Percentiles rank a stretch among this genome's conserved stretches.
Evolutionary conservation across 2,888 invertebrate species (phyloP).

Genomic region (Catonia carolina): DNA sequence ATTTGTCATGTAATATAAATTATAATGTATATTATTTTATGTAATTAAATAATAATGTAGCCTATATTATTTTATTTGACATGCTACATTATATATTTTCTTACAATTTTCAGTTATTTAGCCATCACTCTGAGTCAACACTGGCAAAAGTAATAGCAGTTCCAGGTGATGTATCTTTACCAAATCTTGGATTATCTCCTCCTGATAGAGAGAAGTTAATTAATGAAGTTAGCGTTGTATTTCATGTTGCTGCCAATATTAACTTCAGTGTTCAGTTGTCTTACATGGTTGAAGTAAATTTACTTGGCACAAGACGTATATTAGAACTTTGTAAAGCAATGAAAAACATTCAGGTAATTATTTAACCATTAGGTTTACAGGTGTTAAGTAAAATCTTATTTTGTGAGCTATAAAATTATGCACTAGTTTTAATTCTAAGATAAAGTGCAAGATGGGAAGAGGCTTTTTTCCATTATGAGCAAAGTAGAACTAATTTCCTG

Average conservation of each 20-base stretch:
- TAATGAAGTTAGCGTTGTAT: constrained; percentile 21
- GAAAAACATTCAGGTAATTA: constrained; percentile 44
- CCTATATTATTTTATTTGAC: too few species aligned
- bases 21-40: too few species aligned
- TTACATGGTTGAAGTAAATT: constrained; percentile 51
- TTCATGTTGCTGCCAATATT: constrained; percentile 31
- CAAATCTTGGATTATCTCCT: constrained; percentile 24
- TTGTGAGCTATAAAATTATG: too few species aligned
- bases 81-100: too few species aligned
- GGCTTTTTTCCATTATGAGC: too few species aligned
- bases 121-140: not conserved
- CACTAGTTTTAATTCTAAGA: too few species aligned
- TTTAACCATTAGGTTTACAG: too few species aligned
- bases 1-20: too few species aligned
- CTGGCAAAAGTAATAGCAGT: constrained; percentile 18
- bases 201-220: constrained; percentile 20
- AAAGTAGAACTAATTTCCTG: too few species aligned
- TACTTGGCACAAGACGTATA: constrained; percentile 50
- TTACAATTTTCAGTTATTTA: constrained; percentile 19
- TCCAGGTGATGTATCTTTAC: constrained; percentile 23
- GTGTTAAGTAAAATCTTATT: too few species aligned
- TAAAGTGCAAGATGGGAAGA: too few species aligned
- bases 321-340: constrained; percentile 48
- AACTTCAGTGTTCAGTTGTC: constrained; percentile 29
- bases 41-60: too few species aligned